Evolutionary conservation across 2,113 vertebrate genomes (phyloP).

Genomic region (Hymenochirus boettgeri): DNA sequence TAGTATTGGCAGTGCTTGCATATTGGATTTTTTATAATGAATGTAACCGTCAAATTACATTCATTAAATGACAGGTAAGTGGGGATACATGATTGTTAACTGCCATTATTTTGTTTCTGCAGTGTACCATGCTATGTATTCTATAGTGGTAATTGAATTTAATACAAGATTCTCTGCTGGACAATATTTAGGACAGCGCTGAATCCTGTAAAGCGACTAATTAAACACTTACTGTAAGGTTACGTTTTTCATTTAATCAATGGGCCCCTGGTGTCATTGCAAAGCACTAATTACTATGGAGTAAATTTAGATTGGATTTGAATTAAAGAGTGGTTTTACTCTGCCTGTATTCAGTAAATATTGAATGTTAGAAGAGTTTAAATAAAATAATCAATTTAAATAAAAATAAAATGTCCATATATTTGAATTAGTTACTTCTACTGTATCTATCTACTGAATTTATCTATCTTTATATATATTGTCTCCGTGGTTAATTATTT

Average conservation of each 20-base stretch:
- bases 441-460: too few species aligned
- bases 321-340: slow-evolving; percentile 79
- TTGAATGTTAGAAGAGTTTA: slow-evolving; percentile 77
- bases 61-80: too few species aligned
- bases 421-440: too few species aligned
- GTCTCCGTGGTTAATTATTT: too few species aligned
- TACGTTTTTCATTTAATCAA: slow-evolving; percentile 83
- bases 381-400: slow-evolving; percentile 73
- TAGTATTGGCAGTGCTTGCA: too few species aligned
- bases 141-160: slow-evolving; percentile 65
- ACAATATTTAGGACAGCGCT: slow-evolving; percentile 71
- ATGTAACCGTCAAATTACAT: too few species aligned
- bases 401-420: too few species aligned
- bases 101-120: too few species aligned
- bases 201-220: slow-evolving; percentile 70
- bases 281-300: slow-evolving; percentile 79
- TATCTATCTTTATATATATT: too few species aligned
- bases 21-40: too few species aligned
- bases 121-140: too few species aligned
- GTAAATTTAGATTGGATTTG: slow-evolving; percentile 82
- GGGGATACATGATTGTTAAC: too few species aligned
- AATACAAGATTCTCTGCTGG: slow-evolving; percentile 71
- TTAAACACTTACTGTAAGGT: slow-evolving; percentile 80
- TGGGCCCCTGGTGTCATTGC: slow-evolving; percentile 74
- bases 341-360: slow-evolving; percentile 74